Evolutionary conservation across 2,888 invertebrate genomes (phyloP).

Genomic region (Tillus elongatus): DNA sequence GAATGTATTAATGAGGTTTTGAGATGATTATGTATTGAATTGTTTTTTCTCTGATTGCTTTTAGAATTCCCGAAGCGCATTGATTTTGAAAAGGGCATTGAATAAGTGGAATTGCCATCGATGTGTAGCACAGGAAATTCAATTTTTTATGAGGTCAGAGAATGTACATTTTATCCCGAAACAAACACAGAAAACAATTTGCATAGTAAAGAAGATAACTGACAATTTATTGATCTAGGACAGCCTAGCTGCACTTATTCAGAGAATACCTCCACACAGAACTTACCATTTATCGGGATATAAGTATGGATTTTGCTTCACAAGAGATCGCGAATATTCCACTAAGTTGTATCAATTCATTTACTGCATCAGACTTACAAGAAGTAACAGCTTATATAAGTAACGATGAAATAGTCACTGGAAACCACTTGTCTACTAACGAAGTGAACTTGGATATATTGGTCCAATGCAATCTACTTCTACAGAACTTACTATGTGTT

Average conservation of each 20-base stretch:
- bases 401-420: neutral
- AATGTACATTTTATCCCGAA: conserved; percentile 3
- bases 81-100: conserved; percentile 2
- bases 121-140: neutral
- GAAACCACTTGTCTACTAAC: neutral
- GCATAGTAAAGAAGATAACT: neutral
- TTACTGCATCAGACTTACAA: conserved; percentile 1
- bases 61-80: conserved; percentile 1
- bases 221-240: neutral
- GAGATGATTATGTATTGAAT: conserved; percentile 1
- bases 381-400: neutral
- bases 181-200: conserved; percentile 6
- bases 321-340: conserved; percentile 1
- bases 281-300: neutral
- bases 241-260: conserved; percentile 2
- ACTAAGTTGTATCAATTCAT: neutral
- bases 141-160: neutral
- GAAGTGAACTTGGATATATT: neutral
- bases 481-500: neutral
- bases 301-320: conserved; percentile 1
- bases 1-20: neutral
- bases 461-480: neutral
- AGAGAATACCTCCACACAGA: neutral
- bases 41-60: neutral
- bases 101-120: neutral